These are phyloP conservation scores for Ferdinandea cuprea DNA, from an alignment of 2,888 invertebrate species.

Conservation along the genomic window DNA sequence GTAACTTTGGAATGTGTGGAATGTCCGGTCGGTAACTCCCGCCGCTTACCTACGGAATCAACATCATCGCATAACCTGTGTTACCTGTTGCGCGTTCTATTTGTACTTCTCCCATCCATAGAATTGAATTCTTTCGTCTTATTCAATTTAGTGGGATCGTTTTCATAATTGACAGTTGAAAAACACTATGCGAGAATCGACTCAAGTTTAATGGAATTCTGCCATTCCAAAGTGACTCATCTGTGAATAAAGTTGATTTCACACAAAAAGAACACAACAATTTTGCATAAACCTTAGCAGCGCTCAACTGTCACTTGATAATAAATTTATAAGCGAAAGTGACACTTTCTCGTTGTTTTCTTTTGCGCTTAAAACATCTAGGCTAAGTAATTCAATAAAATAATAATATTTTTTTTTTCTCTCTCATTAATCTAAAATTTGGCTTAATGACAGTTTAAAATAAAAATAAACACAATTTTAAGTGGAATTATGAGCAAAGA, in stretches of 20 bases:
- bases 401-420: too few relatives aligned
- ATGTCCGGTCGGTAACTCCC: constrained; percentile 62
- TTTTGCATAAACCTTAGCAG: too few relatives aligned
- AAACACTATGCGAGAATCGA: constrained; percentile 16
- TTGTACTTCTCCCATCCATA: background rate
- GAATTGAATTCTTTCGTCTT: background rate
- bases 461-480: constrained; percentile 5
- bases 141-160: constrained; percentile 33
- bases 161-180: constrained; percentile 29
- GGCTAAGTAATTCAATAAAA: too few relatives aligned
- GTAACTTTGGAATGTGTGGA: constrained; percentile 47
- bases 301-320: background rate
- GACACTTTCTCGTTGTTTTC: constrained; percentile 10
- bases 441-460: constrained; percentile 16
- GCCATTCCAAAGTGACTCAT: background rate
- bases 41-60: background rate
- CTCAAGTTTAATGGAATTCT: constrained; percentile 27
- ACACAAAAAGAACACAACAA: background rate
- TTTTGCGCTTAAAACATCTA: background rate
- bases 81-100: constrained; percentile 36
- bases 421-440: background rate
- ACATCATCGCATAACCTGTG: constrained; percentile 13
- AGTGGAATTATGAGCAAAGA: constrained; percentile 3
- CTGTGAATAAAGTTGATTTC: background rate
- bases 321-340: constrained; percentile 32